Percentiles rank a stretch among this genome's conserved stretches.
These are phyloP conservation scores for Schlechtendalia chinensis DNA, from an alignment of 1,140 invertebrate genomes.

Conservation along the genomic window DNA sequence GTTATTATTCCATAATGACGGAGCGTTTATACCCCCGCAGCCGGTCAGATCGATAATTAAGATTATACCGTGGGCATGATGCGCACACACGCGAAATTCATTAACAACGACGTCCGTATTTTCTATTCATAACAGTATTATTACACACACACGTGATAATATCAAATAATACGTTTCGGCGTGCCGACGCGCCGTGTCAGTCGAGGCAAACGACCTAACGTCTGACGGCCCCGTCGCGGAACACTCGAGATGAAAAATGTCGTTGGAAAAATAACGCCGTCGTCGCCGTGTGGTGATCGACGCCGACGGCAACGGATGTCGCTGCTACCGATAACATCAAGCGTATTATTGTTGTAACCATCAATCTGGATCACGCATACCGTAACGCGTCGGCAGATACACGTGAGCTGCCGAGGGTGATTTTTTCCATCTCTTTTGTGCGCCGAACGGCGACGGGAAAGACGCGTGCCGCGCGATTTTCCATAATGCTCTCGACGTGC, in stretches of 20 bases:
- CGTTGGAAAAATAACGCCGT: slow-evolving; percentile 9
- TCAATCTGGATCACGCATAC: slow-evolving; percentile 36
- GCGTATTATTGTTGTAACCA: slow-evolving; percentile 35
- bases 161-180: too few relatives aligned
- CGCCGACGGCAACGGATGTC: neutral
- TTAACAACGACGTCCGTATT: slow-evolving; percentile 8
- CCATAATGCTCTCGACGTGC: too few relatives aligned
- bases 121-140: too few relatives aligned
- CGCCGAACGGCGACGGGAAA: too few relatives aligned
- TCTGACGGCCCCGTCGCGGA: too few relatives aligned
- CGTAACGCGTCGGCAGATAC: slow-evolving; percentile 7
- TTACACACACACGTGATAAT: too few relatives aligned
- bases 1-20: slow-evolving; percentile 37
- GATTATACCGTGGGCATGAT: neutral
- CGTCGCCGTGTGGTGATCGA: neutral
- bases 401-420: neutral
- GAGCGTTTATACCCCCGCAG: slow-evolving; percentile 29
- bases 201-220: too few relatives aligned
- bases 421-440: neutral
- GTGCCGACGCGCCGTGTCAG: too few relatives aligned
- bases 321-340: neutral
- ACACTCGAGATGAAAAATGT: too few relatives aligned
- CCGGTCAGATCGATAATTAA: slow-evolving; percentile 48
- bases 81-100: slow-evolving; percentile 19
- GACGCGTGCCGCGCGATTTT: too few relatives aligned